phyloP scores from a whole-genome alignment of 2,888 invertebrate genomes.

The Notocelia uddmanniana region DNA sequence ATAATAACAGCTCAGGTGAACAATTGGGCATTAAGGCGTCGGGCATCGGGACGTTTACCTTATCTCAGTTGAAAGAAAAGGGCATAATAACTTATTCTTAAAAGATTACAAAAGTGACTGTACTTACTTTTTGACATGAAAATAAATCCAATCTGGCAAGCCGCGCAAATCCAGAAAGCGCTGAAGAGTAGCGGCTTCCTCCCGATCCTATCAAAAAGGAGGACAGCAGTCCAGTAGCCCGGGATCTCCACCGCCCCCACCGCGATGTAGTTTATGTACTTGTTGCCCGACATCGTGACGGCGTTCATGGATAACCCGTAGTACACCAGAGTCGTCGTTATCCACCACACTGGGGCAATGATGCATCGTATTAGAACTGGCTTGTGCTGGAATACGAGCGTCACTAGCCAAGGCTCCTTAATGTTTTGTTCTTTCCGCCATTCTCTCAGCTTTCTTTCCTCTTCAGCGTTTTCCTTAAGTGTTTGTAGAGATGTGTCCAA shows the following conservation, averaged over 20 bases:
- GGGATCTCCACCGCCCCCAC: slow-evolving; percentile 87
- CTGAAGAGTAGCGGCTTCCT: slow-evolving; percentile 82
- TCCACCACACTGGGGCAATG: slow-evolving; percentile 89
- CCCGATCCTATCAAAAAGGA: slow-evolving; percentile 84
- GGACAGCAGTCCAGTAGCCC: slow-evolving; percentile 84
- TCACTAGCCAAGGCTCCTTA: slow-evolving; percentile 51
- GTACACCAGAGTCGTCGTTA: slow-evolving; percentile 89
- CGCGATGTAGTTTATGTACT: slow-evolving; percentile 88
- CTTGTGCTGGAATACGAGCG: slow-evolving; percentile 71
- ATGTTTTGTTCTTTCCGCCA: slow-evolving; percentile 34
- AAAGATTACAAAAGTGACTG: too few species aligned
- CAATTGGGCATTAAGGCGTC: too few species aligned
- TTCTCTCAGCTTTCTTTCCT: slow-evolving; percentile 46
- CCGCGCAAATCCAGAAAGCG: slow-evolving; percentile 82
- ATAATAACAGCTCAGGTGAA: too few species aligned
- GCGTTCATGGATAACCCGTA: slow-evolving; percentile 90
- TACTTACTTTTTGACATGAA: slow-evolving; percentile 56
- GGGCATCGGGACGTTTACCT: too few species aligned
- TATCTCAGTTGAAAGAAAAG: too few species aligned
- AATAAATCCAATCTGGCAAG: slow-evolving; percentile 55
- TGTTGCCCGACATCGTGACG: slow-evolving; percentile 87
- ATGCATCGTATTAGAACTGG: slow-evolving; percentile 77
- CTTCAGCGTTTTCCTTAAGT: slow-evolving; percentile 50
- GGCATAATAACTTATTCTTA: too few species aligned
- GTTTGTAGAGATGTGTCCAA: slow-evolving; percentile 49